Base-by-base conservation (phyloP, 1,140 invertebrate genomes). In the Aphidius gifuensis region DNA sequence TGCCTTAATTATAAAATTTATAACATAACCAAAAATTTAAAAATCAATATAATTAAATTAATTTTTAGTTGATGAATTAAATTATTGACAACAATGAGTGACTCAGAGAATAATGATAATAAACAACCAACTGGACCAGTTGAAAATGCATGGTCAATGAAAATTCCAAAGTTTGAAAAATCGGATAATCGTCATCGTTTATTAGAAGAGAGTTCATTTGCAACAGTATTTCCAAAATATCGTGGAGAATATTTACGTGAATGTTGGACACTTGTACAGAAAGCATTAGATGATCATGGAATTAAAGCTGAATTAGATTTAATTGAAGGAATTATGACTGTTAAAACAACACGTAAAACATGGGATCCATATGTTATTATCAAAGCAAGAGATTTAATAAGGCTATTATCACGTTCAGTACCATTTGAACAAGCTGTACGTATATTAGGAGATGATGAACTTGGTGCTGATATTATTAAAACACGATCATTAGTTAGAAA, bases 301-400 rank as follows among this genome's bases (percentile, higher is more conserved):
- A 82, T 99, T 1, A 92, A 92, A 76, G 93, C 92, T 0, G 94
- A 99, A 71, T 79, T 99, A 61, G 97, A 99, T 85, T 78, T 98
- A 1, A 83, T 98, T 4, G 95, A 98, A 86, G 97, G 98, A 55
- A 91, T 90, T 67, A 96, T 99, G 92, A 90, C 88, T 6, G 97
- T 99, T 0, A 86, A 85, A 75, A 99, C 98, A 0, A 99, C 96
- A 1, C 85, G 94, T 56, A 97, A 98, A 83, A 99, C 97, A 3
- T 99, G 94, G 94, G 98, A 99, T 85, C 98, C 98, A 0, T 99
- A 93, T 68, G 93, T 98, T 49, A 94, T 99, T 50, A 86, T 99
- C 7, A 99, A 99, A 82, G 94, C 96, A 7, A 85, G 97, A 66
- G 98, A 99, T 78, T 86, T 99, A 79, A 93, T 99, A 62, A 98